Base-by-base conservation (phyloP, 2,113 vertebrate species). In the Catagonus wagneri region DNA sequence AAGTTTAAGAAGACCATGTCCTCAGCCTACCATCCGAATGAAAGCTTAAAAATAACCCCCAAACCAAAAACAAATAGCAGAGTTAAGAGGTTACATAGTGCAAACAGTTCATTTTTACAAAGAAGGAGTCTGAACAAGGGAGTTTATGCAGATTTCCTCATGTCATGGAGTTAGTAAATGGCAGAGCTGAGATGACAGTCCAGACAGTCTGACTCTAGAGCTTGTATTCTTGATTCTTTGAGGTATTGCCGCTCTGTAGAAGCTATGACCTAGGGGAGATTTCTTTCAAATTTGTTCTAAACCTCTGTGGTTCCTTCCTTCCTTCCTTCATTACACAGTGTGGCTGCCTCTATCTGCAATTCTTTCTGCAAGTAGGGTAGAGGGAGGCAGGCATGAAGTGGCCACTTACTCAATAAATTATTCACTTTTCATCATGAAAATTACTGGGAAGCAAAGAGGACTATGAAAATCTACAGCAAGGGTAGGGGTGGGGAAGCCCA, bases 261-360 rank as follows among this genome's bases (percentile, higher is more conserved):
- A 76, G 56, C n/a, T 54, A 50, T 44, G 29, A 58, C 83, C 52
- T 76, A n/a, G 39, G 6, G 19, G 52, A 78, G 19, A 3, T 44
- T 96, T 60, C 68, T 93, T 94, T 91, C 12, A 81, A 50, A 56
- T 83, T 68, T 60, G 11, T 79, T 89, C 79, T 88, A 17, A 85
- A 83, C 39, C 17, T 88, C n/a, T 60, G 3, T 20, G 29, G 34
- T 76, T 80, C 12, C 20, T 80, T 89, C 58, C 34, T n/a, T n/a
- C n/a, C n/a, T 76, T 80, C 12, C 20, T 68, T 52, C 78, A 56
- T 32, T 85, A 89, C 44, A 93, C 36, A 74, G 44, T 90, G 29
- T 68, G 44, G 17, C 8, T 60, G 34, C 20, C 25, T 91, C 50
- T 63, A 3, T 39, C 17, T 10, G 36, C 8, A 66, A 7, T 79